A percentile compares a stretch with the other conserved stretches of the same genome.
Conservation (phyloP, 1,140 invertebrate genomes). For the Saxidomus purpurata region DNA sequence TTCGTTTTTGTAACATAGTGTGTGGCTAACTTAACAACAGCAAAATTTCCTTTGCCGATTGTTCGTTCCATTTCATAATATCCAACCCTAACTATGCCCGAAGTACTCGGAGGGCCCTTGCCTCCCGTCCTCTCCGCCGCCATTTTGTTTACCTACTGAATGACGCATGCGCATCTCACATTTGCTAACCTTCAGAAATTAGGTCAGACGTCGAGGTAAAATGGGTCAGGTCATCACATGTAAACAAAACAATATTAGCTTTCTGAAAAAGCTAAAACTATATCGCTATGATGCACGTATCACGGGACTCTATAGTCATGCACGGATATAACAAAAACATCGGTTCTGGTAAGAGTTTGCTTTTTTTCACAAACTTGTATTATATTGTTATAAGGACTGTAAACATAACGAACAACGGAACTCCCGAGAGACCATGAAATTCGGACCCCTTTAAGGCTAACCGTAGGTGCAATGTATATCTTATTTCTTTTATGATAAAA, state of each 20-base stretch:
- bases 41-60: slow-evolving; percentile 99
- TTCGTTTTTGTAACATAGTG: slow-evolving; percentile 98
- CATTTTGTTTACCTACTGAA: slow-evolving; percentile 80
- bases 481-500: no score
- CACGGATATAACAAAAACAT: no score
- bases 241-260: slow-evolving; percentile 9
- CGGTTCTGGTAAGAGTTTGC: no score
- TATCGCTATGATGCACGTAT: no score
- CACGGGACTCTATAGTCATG: no score
- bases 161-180: slow-evolving; percentile 50
- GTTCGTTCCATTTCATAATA: slow-evolving; percentile 98
- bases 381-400: no score
- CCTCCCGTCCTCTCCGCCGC: slow-evolving; percentile 78
- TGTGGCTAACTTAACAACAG: slow-evolving; percentile 97
- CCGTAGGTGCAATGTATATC: no score
- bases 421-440: no score
- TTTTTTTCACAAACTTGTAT: no score
- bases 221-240: slow-evolving; percentile 30
- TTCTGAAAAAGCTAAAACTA: no score
- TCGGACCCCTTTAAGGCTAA: no score
- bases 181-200: slow-evolving; percentile 40
- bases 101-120: slow-evolving; percentile 70
- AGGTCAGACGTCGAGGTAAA: slow-evolving; percentile 58
- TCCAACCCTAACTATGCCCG: slow-evolving; percentile 89
- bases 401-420: no score